Conservation (phyloP, 2,888 invertebrate genomes). For the Thelaira solivaga region DNA sequence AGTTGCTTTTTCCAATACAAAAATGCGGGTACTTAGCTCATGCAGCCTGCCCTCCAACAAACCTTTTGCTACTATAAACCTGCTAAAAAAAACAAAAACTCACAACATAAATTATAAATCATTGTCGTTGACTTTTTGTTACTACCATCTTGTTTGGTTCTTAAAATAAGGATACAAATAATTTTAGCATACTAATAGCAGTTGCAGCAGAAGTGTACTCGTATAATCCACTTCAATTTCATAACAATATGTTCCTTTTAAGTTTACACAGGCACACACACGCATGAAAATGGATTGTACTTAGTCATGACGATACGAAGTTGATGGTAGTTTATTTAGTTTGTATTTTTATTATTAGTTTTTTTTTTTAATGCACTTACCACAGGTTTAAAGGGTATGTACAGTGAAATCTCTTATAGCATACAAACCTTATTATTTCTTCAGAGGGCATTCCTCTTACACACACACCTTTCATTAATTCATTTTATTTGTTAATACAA, state of each 20-base stretch:
- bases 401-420: too few species aligned
- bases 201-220: slow-evolving; percentile 25
- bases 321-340: not conserved
- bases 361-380: too few species aligned
- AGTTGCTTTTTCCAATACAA: too few species aligned
- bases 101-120: slow-evolving; percentile 40
- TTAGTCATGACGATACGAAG: slow-evolving; percentile 15
- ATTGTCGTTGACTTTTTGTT: slow-evolving; percentile 27
- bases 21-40: too few species aligned
- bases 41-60: not conserved
- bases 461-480: too few species aligned
- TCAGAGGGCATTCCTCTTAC: too few species aligned
- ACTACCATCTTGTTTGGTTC: slow-evolving; percentile 8
- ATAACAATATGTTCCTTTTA: slow-evolving; percentile 31
- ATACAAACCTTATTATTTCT: too few species aligned
- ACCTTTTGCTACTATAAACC: not conserved
- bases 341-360: too few species aligned
- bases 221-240: slow-evolving; percentile 17
- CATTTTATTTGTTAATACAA: too few species aligned
- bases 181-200: slow-evolving; percentile 45
- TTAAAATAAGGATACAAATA: slow-evolving; percentile 32
- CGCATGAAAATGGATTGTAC: too few species aligned
- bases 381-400: too few species aligned
- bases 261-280: not conserved
- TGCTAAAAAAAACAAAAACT: slow-evolving; percentile 23